These are phyloP conservation scores for Philereme vetulata DNA, from an alignment of 2,888 invertebrate genomes.

Conservation along the genomic window DNA sequence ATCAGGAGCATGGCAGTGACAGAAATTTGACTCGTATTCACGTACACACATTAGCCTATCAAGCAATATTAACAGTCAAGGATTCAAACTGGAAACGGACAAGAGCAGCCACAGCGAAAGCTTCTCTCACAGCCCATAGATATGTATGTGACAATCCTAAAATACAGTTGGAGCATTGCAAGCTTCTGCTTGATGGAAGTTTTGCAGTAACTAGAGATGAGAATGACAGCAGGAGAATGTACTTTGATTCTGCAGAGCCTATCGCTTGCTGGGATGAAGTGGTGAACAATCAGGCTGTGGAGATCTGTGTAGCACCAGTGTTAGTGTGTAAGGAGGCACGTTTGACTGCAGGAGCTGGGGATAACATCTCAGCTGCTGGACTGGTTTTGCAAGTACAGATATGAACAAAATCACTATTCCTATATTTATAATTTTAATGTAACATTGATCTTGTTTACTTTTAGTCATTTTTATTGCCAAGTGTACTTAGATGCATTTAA, in stretches of 20 bases:
- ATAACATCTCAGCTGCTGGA: conserved; percentile 95
- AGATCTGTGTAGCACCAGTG: conserved; percentile 93
- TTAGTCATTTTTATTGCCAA: conserved; percentile 24
- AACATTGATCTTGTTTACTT: conserved; percentile 13
- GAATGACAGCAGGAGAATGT: conserved; percentile 82
- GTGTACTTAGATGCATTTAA: background rate
- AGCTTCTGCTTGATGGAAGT: conserved; percentile 91
- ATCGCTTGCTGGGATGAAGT: conserved; percentile 92
- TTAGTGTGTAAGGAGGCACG: conserved; percentile 91
- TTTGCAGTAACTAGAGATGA: conserved; percentile 88
- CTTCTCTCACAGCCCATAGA: conserved; percentile 91
- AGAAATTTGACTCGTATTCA: conserved; percentile 89
- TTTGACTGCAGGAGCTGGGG: conserved; percentile 93
- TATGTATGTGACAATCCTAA: conserved; percentile 90
- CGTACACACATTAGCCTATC: conserved; percentile 94
- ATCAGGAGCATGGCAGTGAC: conserved; percentile 65
- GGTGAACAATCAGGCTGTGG: conserved; percentile 75
- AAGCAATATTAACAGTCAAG: conserved; percentile 89
- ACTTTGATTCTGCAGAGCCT: conserved; percentile 87
- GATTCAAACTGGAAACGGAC: conserved; percentile 90
- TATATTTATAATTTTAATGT: conserved; percentile 5
- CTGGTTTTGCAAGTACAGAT: conserved; percentile 87
- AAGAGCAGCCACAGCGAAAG: conserved; percentile 91
- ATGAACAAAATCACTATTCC: conserved; percentile 48
- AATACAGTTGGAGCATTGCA: conserved; percentile 74